These are phyloP conservation scores for Cyprinella venusta DNA, from an alignment of 2,797 vertebrate species.

Conservation along the genomic window DNA sequence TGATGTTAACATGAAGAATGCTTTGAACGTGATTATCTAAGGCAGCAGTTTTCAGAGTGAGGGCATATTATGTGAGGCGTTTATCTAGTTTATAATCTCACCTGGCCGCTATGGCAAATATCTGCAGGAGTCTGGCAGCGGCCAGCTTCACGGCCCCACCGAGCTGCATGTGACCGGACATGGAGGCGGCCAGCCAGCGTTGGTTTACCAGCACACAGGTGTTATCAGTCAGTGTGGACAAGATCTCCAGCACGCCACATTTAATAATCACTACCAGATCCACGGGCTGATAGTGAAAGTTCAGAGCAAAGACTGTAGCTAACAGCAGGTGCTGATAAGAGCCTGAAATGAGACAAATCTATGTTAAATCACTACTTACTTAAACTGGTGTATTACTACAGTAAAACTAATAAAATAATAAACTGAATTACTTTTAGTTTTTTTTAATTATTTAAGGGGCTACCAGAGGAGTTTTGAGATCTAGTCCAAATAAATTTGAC, in stretches of 20 bases:
- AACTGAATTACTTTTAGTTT: not conserved
- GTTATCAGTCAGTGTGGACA: constrained; percentile 80
- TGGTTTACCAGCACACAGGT: constrained; percentile 80
- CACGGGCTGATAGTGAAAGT: constrained; percentile 80
- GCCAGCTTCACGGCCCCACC: constrained; percentile 77
- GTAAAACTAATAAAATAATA: not conserved
- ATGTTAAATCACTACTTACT: not conserved
- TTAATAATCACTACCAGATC: constrained; percentile 81
- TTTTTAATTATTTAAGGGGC: no score
- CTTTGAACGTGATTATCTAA: not conserved
- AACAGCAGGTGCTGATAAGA: constrained; percentile 82
- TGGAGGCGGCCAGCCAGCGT: constrained; percentile 78
- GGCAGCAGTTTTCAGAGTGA: not conserved
- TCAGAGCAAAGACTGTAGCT: constrained; percentile 81
- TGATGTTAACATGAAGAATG: not conserved
- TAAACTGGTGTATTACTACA: not conserved
- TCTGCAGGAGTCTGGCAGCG: constrained; percentile 80
- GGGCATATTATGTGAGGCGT: not conserved
- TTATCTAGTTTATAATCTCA: constrained; percentile 57
- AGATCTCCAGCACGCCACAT: constrained; percentile 79
- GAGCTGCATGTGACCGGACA: constrained; percentile 74
- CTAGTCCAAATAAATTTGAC: no score
- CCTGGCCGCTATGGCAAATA: constrained; percentile 82
- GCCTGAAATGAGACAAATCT: constrained; percentile 64
- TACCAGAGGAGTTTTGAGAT: no score